phyloP scores from a whole-genome alignment of 2,113 vertebrate genomes.

The Emydocephalus ijimae region DNA sequence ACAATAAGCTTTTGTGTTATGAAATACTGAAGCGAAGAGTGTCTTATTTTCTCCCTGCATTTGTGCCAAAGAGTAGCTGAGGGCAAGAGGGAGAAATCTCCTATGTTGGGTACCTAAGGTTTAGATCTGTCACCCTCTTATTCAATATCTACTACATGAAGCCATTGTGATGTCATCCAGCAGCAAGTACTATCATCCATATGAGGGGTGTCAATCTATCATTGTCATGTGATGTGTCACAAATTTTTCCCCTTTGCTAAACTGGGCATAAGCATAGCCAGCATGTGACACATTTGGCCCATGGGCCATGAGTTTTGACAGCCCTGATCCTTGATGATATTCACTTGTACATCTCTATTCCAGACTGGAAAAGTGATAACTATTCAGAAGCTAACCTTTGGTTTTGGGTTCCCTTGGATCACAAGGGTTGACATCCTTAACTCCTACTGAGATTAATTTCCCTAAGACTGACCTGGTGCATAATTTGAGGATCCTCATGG shows the following conservation, averaged over 20 bases:
- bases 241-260: too few relatives aligned
- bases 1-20: too few relatives aligned
- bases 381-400: neutral
- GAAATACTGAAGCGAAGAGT: too few relatives aligned
- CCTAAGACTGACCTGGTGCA: neutral
- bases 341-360: neutral
- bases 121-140: neutral
- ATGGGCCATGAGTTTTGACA: too few relatives aligned
- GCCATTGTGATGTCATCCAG: neutral
- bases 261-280: too few relatives aligned
- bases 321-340: neutral
- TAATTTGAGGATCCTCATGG: neutral
- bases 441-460: neutral
- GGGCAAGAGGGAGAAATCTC: neutral
- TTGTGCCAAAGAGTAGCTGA: too few relatives aligned
- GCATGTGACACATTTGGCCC: too few relatives aligned
- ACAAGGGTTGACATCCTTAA: neutral
- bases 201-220: too few relatives aligned
- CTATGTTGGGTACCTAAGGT: neutral
- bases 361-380: neutral
- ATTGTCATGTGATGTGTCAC: too few relatives aligned
- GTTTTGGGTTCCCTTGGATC: neutral
- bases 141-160: neutral
- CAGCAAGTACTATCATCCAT: neutral
- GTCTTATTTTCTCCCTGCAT: too few relatives aligned